phyloP scores from a whole-genome alignment of 2,888 invertebrate species.

The Raillietiella orientalis region DNA sequence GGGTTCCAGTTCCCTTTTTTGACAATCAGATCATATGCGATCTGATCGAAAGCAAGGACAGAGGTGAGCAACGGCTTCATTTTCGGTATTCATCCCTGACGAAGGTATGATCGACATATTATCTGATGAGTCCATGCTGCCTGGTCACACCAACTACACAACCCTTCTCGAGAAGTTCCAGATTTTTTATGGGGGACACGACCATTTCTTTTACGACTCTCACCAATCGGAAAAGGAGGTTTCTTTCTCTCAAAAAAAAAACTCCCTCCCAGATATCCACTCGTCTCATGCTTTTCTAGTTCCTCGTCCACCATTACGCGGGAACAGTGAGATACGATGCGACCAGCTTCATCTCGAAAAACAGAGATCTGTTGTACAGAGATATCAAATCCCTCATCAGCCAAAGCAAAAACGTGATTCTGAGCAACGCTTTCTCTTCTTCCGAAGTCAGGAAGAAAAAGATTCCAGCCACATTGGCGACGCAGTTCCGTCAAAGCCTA shows the following conservation, averaged over 20 bases:
- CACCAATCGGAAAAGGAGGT: too few species aligned
- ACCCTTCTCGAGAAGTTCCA: slow-evolving; percentile 52
- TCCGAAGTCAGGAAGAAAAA: slow-evolving; percentile 17
- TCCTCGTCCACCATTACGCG: slow-evolving; percentile 63
- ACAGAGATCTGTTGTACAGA: slow-evolving; percentile 61
- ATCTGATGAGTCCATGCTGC: slow-evolving; percentile 72
- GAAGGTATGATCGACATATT: slow-evolving; percentile 43
- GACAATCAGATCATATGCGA: slow-evolving; percentile 81
- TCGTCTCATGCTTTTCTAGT: too few species aligned
- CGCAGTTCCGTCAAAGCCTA: slow-evolving; percentile 60
- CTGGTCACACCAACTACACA: slow-evolving; percentile 49
- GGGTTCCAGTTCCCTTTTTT: slow-evolving; percentile 62
- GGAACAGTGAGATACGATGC: slow-evolving; percentile 73
- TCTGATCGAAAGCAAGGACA: slow-evolving; percentile 58
- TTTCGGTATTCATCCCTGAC: too few species aligned
- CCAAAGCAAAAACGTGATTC: slow-evolving; percentile 26
- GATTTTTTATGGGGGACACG: not conserved
- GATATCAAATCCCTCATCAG: slow-evolving; percentile 60
- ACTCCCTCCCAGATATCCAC: too few species aligned
- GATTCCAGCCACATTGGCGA: slow-evolving; percentile 59
- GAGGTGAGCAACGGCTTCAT: slow-evolving; percentile 20
- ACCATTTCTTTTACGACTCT: not conserved
- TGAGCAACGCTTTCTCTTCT: slow-evolving; percentile 9
- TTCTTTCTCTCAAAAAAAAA: too few species aligned
- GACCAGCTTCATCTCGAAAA: slow-evolving; percentile 60